Evolutionary conservation across 2,888 invertebrate species (phyloP).

Genomic region (Mellilla xanthometata): DNA sequence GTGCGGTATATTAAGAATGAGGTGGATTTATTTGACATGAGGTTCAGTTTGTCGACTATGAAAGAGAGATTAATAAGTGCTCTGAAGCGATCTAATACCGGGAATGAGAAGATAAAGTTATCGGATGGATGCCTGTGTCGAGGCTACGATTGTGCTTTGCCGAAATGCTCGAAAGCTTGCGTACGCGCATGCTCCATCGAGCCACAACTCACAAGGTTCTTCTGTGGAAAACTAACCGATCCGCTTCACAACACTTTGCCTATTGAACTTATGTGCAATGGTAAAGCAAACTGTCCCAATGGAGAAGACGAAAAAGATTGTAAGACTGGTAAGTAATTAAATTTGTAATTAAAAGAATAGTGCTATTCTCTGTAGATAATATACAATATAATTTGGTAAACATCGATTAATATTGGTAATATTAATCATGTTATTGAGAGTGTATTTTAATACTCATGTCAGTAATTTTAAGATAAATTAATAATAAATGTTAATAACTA

Average conservation of each 20-base stretch:
- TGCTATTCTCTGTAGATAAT: too few species aligned
- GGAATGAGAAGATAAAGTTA: slow-evolving; percentile 49
- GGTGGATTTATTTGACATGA: slow-evolving; percentile 44
- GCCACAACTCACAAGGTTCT: slow-evolving; percentile 46
- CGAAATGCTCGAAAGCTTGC: slow-evolving; percentile 51
- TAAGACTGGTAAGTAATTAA: slow-evolving; percentile 50
- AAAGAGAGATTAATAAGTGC: slow-evolving; percentile 53
- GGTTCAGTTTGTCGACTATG: slow-evolving; percentile 44
- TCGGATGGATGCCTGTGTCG: slow-evolving; percentile 53
- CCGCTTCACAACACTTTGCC: slow-evolving; percentile 38
- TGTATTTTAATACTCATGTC: too few species aligned
- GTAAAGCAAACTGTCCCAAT: slow-evolving; percentile 50
- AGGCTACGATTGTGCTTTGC: slow-evolving; percentile 44
- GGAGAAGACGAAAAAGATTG: slow-evolving; percentile 62
- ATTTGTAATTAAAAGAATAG: too few species aligned
- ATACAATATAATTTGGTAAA: too few species aligned
- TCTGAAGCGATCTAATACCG: slow-evolving; percentile 56
- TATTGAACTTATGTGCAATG: slow-evolving; percentile 54
- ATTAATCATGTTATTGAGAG: too few species aligned
- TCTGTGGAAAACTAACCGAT: slow-evolving; percentile 36
- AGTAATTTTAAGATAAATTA: too few species aligned
- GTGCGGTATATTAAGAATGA: neutral
- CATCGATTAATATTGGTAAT: too few species aligned
- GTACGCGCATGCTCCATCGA: slow-evolving; percentile 50
- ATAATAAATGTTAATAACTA: too few species aligned